Base-by-base conservation (phyloP, 1,140 invertebrate species). In the Hyphantria cunea region DNA sequence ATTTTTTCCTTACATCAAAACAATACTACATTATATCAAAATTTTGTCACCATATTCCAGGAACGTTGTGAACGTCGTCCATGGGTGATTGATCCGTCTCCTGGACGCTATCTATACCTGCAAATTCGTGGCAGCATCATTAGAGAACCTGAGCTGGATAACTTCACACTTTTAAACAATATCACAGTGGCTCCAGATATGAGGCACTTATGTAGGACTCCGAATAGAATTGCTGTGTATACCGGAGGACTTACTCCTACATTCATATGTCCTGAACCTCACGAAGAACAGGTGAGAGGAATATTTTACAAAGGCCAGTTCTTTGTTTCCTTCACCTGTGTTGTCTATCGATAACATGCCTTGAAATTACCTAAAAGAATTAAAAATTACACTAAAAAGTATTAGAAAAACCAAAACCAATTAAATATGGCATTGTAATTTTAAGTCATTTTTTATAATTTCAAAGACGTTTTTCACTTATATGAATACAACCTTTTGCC, bases 51-150 rank as follows among this genome's bases (percentile, higher is more conserved):
- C 5, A 25, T 61, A 56, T 92, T 90, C 9, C 86, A 96, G 95
- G 92, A 94, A 70, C 94, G 95, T 54, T 97, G 96, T 70, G 94
- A 96, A 64, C 93, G 93, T 17, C 92, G 95, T 63, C 95, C 95
- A 0, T 95, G 95, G 94, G 86, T 96, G n/a, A 95, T 96, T 61
- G 95, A 96, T 55, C 95, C 96, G 0, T 93, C 93, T 0, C 92
- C 93, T 3, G 92, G 92, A 5, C 92, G 93, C 31, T 96, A 94
- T 69, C 88, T 96, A 0, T 96, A 95, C 84, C 92, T 96, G 5
- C 94, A 95, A 83, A 91, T 94, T 41, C 92, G 92, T 44, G 95
- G 95, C 0, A 91, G 91, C 13, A 86, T 94, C 13, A 92, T 95
- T 77, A 92, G 88, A 48, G 91, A 92, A 52, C 89, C 91, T 0